Evolutionary conservation across 2,113 vertebrate species (phyloP).

Genomic region (Apus apus): DNA sequence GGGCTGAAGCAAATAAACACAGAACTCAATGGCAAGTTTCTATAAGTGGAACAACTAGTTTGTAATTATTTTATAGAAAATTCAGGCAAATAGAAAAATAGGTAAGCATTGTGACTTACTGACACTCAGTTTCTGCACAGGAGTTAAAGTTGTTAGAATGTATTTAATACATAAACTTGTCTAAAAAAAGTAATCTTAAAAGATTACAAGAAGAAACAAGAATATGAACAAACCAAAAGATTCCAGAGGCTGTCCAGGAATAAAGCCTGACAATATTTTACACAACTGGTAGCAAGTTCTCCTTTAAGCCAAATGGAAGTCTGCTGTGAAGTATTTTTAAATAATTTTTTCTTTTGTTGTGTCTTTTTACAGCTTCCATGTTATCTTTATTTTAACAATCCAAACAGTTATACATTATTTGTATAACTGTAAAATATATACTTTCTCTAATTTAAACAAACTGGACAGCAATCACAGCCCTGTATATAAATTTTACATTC

Average conservation of each 20-base stretch:
- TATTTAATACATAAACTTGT: neutral
- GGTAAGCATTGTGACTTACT: neutral
- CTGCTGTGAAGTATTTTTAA: conserved; percentile 1
- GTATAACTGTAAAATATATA: conserved; percentile 60
- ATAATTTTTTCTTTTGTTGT: neutral
- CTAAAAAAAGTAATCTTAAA: neutral
- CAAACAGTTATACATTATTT: conserved; percentile 31
- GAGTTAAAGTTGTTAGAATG: neutral
- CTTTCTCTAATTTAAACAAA: conserved; percentile 62
- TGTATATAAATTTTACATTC: conserved; percentile 45
- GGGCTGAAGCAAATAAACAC: neutral
- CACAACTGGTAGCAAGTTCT: neutral
- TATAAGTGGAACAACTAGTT: neutral
- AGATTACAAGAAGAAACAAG: neutral
- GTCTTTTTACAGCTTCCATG: conserved; percentile 1
- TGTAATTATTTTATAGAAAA: neutral
- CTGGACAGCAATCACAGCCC: conserved; percentile 5
- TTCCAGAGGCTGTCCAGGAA: neutral
- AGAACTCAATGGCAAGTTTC: neutral
- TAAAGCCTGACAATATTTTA: neutral
- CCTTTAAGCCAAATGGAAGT: conserved; percentile 31
- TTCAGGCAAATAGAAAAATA: neutral
- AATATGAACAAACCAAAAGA: neutral
- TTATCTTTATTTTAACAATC: conserved; percentile 59
- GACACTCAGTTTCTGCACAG: neutral